Conservation (phyloP, 2,797 vertebrate genomes). For the Cuniculus paca region DNA sequence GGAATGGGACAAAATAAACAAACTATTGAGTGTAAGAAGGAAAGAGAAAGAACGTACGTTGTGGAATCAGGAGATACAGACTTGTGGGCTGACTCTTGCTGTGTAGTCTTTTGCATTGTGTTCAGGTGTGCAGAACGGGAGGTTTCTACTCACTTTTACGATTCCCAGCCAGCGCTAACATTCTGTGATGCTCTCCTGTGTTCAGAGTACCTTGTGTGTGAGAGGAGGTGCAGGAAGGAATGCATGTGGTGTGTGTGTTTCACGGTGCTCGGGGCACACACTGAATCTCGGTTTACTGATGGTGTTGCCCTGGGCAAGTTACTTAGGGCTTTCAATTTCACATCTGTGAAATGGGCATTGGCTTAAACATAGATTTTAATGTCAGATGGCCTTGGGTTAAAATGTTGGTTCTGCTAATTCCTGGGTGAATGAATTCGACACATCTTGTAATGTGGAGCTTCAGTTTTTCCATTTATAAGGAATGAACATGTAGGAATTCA, state of each 20-base stretch:
- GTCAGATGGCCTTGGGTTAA: not conserved
- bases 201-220: not conserved
- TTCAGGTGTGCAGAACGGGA: not conserved
- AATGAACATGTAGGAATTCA: not conserved
- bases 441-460: not conserved
- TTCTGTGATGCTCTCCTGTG: not conserved
- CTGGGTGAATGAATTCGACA: not conserved
- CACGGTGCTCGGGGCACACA: not conserved
- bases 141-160: not conserved
- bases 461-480: not conserved
- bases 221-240: not conserved
- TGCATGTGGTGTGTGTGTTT: not conserved
- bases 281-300: not conserved
- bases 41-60: conserved; percentile 5
- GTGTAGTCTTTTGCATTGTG: not conserved
- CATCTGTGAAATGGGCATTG: not conserved
- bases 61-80: not conserved
- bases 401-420: not conserved
- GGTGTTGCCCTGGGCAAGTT: not conserved
- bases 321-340: not conserved
- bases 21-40: not conserved
- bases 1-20: conserved; percentile 48
- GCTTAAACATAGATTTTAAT: not conserved
- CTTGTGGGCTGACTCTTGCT: not conserved
- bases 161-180: not conserved